A percentile compares a stretch with the other conserved stretches of the same genome.
These are phyloP conservation scores for Proterorhinus semilunaris DNA, from an alignment of 2,113 vertebrate genomes.

Conservation along the genomic window DNA sequence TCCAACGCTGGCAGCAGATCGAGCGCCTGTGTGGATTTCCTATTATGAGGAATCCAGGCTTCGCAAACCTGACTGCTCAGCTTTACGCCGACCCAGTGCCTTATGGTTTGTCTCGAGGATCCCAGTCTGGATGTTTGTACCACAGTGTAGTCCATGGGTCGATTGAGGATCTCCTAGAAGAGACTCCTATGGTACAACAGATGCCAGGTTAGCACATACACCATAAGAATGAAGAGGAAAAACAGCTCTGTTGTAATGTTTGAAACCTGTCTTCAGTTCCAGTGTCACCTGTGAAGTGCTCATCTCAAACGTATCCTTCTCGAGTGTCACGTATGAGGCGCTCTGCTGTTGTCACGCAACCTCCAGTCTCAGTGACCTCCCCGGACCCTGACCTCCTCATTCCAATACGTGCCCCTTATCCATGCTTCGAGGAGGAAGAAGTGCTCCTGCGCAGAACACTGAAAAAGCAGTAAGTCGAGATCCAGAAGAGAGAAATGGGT, in stretches of 20 bases:
- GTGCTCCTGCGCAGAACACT: conserved; percentile 72
- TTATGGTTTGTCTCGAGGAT: conserved; percentile 83
- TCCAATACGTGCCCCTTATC: conserved; percentile 59
- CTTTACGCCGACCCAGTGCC: conserved; percentile 90
- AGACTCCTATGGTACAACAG: conserved; percentile 54
- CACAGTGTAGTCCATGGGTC: conserved; percentile 75
- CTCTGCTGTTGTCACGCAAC: conserved; percentile 48
- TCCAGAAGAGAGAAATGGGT: background rate
- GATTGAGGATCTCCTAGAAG: conserved; percentile 88
- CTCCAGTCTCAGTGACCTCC: conserved; percentile 46
- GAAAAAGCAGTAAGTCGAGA: conserved; percentile 73
- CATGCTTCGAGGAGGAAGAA: conserved; percentile 63
- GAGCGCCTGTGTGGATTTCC: conserved; percentile 92
- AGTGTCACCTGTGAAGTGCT: conserved; percentile 66
- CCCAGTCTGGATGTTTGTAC: conserved; percentile 83
- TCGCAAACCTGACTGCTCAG: conserved; percentile 86
- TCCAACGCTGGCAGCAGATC: conserved; percentile 96
- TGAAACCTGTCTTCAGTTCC: conserved; percentile 29
- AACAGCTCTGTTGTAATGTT: background rate
- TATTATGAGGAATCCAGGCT: conserved; percentile 89
- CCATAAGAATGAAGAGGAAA: background rate
- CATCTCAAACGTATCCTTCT: conserved; percentile 62
- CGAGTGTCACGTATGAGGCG: conserved; percentile 58
- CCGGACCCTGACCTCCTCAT: conserved; percentile 75
- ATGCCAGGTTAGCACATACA: conserved; percentile 55